Base-by-base conservation (phyloP, 1,140 invertebrate species). In the Pogonomyrmex barbatus region DNA sequence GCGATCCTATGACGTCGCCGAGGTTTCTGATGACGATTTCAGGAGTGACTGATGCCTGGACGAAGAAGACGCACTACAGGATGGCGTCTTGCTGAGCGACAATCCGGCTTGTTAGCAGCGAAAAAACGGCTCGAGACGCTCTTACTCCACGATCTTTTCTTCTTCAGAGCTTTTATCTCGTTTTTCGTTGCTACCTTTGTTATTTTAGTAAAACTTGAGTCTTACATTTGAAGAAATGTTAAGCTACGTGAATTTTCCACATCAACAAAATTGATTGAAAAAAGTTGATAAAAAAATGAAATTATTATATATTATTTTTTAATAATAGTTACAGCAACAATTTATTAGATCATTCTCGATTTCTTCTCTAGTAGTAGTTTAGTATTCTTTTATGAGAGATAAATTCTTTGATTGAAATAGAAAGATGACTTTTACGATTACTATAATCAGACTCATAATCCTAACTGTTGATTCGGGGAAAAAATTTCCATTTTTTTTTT, bases 21-120 rank as follows among this genome's bases (percentile, higher is more conserved):
- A 73, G 70, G 77, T 45, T 58, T 24, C 47, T 58, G 86, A 65
- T 82, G 67, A 75, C 63, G 78, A 67, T 90, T 88, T 82, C 84
- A 86, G 70, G 70, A 71, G 83, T 90, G 84, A 85, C 85, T 89
- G 91, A 92, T 91, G 87, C 50, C 50, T 12, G 60, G 71, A 82
- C 45, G 63, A 79, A 58, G 62, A 87, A 79, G 87, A 30, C 50
- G n/a, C 65, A 77, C 47, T 67, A 39, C 79, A 86, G 85, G 54
- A 73, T 75, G 77, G 65, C 87, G 88, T 85, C 92, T 91, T 91
- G 92, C 92, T 92, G 91, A 70, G 92, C 89, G 88, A 91, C 91
- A 91, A 89, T 89, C 87, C 68, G 67, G 76, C 89, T 91, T 91
- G 91, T 90, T 91, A 93, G 91, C 89, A 89, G 89, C 83, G 62